Base-by-base conservation (phyloP, 2,888 invertebrate genomes). In the Chirona hameri region DNA sequence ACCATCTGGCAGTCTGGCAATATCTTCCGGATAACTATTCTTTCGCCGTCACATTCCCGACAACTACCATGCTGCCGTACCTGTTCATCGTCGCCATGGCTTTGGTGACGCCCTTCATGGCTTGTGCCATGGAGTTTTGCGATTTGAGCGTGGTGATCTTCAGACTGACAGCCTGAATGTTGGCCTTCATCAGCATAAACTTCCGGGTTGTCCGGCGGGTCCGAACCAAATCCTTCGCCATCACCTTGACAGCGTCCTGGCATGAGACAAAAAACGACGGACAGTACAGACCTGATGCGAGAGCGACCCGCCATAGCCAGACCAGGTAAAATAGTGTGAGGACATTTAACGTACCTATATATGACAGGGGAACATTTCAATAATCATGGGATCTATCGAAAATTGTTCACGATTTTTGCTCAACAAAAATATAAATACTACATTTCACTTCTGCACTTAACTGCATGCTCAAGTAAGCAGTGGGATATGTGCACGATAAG, bases 71-170 rank as follows among this genome's bases (percentile, higher is more conserved):
- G 52, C 5, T 52, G 52, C 60, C 89, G 88, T 88, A 92, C 90
- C 91, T 91, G 89, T 99, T 99, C 99, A 99, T 99, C 87, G 93
- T 95, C 87, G 94, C 94, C 99, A 99, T 99, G 84, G 99, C 99
- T 88, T 93, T 93, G 1, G 99, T 99, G 72, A 99, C 99, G 46
- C 99, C 99, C 88, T 95, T 95, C 99, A 99, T 99, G 0, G 99
- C 99, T 89, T 97, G 94, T 31, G 99, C 99, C 99, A 99, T 99
- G 12, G 98, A 95, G 90, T 97, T 99, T 90, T 99, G 99, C 14
- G 98, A 98, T 88, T 97, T 93, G 31, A 99, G 91, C 0, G 99
- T 98, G 90, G 98, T 98, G 84, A 99, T 98, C 90, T 99, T 99
- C 83, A 99, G 91, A 0, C 98, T 94, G 21, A 98, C 97, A 0